Evolutionary conservation across 2,797 vertebrate species (phyloP).

Genomic region (Enteromius anoplus): DNA sequence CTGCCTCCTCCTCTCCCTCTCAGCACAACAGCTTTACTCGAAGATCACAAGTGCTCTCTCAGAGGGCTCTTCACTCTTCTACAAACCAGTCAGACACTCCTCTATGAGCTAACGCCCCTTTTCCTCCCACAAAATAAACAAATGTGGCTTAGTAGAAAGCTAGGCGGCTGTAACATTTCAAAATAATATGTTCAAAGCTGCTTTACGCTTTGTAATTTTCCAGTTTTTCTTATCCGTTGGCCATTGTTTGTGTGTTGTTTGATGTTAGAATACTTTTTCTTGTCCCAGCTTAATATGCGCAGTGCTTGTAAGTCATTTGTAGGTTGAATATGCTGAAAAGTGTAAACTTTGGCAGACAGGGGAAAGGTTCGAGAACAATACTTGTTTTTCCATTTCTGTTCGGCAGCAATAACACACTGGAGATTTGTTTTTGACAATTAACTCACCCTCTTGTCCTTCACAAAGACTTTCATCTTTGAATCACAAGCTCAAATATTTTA

Average conservation of each 20-base stretch:
- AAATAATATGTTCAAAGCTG: conserved; percentile 15
- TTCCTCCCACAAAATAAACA: conserved; percentile 33
- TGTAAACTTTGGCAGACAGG: too few species aligned
- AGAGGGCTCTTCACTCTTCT: conserved; percentile 38
- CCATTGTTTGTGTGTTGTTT: background rate
- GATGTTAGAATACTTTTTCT: background rate
- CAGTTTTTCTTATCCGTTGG: background rate
- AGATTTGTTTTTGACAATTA: background rate
- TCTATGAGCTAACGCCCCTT: conserved; percentile 18
- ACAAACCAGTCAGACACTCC: conserved; percentile 26
- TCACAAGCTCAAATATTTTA: background rate
- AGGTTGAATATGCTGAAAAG: background rate
- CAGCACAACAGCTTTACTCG: conserved; percentile 45
- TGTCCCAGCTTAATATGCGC: background rate
- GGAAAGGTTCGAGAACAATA: conserved; percentile 9
- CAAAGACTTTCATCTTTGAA: background rate
- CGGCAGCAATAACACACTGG: background rate
- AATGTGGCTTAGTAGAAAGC: conserved; percentile 8
- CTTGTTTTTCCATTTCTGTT: background rate
- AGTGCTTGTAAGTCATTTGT: background rate
- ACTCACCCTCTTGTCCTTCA: background rate
- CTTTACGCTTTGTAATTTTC: background rate
- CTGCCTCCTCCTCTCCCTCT: conserved; percentile 36
- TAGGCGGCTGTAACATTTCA: background rate
- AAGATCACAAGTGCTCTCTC: conserved; percentile 42